Evolutionary conservation across 2,797 vertebrate species (phyloP).

Genomic region (Tokudaia tokunoshimensis): DNA sequence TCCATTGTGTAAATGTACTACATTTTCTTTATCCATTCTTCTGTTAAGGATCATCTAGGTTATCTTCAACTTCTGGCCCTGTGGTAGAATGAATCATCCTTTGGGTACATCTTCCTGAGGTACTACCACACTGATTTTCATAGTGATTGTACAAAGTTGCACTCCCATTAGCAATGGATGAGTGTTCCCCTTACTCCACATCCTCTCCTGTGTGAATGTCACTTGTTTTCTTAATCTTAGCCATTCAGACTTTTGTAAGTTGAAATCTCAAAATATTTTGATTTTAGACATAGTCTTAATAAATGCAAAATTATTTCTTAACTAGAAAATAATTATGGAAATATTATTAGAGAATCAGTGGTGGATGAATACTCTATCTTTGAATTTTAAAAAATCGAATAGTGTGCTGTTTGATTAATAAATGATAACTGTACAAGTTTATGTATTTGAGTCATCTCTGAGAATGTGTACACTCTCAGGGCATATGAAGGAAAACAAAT

Average conservation of each 20-base stretch:
- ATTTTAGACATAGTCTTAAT: constrained; percentile 9
- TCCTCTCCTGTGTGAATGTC: neutral
- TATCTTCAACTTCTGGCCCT: neutral
- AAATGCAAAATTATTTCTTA: constrained; percentile 42
- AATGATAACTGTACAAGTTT: neutral
- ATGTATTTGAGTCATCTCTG: constrained; percentile 24
- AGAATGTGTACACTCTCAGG: neutral
- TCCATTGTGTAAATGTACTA: neutral
- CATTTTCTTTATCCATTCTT: neutral
- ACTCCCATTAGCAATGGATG: neutral
- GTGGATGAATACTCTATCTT: constrained; percentile 2
- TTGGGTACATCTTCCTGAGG: neutral
- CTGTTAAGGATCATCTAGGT: neutral
- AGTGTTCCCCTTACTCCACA: neutral
- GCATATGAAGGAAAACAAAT: neutral
- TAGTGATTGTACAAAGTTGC: neutral
- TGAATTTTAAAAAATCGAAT: constrained; percentile 57
- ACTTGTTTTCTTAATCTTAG: neutral
- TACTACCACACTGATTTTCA: neutral
- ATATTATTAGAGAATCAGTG: constrained; percentile 46
- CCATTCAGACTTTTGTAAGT: neutral
- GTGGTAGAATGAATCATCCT: neutral
- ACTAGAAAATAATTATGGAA: constrained; percentile 49
- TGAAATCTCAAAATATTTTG: neutral
- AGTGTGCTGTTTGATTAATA: constrained; percentile 47